These are phyloP conservation scores for Chrysodeixis includens DNA, from an alignment of 2,888 invertebrate genomes.

Conservation along the genomic window DNA sequence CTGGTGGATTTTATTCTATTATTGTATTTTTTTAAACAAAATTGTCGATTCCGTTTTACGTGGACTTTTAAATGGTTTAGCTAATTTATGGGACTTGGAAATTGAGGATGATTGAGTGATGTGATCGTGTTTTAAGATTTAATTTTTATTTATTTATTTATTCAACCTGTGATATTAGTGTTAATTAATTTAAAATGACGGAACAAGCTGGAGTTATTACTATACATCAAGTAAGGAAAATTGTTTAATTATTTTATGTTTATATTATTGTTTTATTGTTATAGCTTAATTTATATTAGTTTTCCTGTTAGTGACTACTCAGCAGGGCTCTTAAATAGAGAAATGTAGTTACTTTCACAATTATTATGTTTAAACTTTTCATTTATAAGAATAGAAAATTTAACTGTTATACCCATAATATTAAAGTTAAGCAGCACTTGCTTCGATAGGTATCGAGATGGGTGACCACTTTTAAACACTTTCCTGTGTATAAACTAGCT, in stretches of 20 bases:
- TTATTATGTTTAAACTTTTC: no score
- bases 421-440: no score
- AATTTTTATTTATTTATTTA: constrained; percentile 72
- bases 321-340: no score
- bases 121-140: constrained; percentile 33
- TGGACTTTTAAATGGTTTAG: constrained; percentile 61
- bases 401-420: no score
- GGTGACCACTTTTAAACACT: no score
- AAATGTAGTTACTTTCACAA: no score
- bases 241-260: constrained; percentile 28
- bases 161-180: constrained; percentile 85
- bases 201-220: constrained; percentile 79
- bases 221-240: constrained; percentile 77
- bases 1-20: constrained; percentile 77
- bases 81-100: constrained; percentile 71
- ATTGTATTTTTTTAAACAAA: constrained; percentile 78
- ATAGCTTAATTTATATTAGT: no score
- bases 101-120: constrained; percentile 72
- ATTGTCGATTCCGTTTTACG: constrained; percentile 74
- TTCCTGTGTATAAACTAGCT: no score
- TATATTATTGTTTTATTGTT: no score
- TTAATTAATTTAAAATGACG: constrained; percentile 66
- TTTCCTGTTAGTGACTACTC: no score
- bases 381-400: no score
- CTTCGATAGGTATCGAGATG: no score